phyloP scores from a whole-genome alignment of 2,797 vertebrate genomes.

The Ctenosaura bakeri region DNA sequence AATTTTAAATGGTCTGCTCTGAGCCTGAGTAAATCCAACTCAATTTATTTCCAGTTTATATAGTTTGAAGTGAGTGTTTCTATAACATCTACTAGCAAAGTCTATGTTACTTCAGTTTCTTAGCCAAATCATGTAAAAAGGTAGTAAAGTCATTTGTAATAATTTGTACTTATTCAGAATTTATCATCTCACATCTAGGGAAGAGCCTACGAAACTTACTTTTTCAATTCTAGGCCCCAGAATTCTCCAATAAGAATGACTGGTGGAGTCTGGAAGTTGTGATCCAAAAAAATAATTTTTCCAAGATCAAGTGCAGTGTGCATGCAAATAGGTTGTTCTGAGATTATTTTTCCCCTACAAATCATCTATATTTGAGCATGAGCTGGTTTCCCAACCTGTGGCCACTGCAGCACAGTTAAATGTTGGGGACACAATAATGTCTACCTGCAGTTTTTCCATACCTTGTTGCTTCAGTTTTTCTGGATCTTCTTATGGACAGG shows the following conservation, averaged over 20 bases:
- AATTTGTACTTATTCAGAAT: background rate
- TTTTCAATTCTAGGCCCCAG: too few species aligned
- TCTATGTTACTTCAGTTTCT: background rate
- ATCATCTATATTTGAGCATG: background rate
- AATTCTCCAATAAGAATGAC: too few species aligned
- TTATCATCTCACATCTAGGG: too few species aligned
- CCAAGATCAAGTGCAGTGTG: background rate
- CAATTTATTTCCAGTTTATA: background rate
- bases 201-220: too few species aligned
- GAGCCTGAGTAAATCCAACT: background rate
- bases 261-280: too few species aligned
- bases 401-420: background rate
- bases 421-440: background rate
- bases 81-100: background rate
- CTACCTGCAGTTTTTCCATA: background rate
- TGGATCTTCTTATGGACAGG: background rate
- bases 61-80: background rate
- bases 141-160: constrained; percentile 18
- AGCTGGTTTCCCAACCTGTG: background rate
- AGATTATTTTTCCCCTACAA: background rate
- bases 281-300: too few species aligned
- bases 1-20: too few species aligned
- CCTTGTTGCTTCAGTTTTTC: background rate
- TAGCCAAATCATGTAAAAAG: background rate
- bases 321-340: background rate